phyloP scores from a whole-genome alignment of 1,140 invertebrate genomes.

The Gryllus bimaculatus region DNA sequence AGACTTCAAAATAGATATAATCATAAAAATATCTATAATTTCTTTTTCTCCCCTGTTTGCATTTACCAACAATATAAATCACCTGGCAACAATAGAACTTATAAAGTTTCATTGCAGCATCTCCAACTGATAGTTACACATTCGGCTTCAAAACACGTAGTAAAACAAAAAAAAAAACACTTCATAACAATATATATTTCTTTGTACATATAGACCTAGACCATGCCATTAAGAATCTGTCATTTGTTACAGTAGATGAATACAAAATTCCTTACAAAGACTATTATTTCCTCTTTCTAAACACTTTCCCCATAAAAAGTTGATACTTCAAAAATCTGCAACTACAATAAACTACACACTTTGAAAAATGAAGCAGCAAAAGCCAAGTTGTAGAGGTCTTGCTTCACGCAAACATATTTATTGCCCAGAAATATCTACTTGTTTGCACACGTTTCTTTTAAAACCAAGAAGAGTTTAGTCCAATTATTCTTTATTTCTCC shows the following conservation, averaged over 20 bases:
- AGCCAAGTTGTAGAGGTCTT: no score
- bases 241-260: neutral
- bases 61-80: neutral
- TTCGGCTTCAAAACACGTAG: neutral
- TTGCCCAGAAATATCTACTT: no score
- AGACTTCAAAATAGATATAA: slow-evolving; percentile 2
- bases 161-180: neutral
- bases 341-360: no score
- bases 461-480: neutral
- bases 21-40: neutral
- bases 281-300: neutral
- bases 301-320: neutral
- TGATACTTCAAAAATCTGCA: no score
- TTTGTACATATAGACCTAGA: slow-evolving; percentile 5
- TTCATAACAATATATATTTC: neutral
- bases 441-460: no score
- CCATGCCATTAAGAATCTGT: neutral
- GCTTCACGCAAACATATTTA: no score
- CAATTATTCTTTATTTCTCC: neutral
- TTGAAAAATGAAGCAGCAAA: no score
- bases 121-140: neutral
- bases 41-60: neutral
- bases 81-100: neutral
- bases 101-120: neutral
- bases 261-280: neutral